phyloP scores from a whole-genome alignment of 2,797 vertebrate species.

The Neosilurus hyrtlii region DNA sequence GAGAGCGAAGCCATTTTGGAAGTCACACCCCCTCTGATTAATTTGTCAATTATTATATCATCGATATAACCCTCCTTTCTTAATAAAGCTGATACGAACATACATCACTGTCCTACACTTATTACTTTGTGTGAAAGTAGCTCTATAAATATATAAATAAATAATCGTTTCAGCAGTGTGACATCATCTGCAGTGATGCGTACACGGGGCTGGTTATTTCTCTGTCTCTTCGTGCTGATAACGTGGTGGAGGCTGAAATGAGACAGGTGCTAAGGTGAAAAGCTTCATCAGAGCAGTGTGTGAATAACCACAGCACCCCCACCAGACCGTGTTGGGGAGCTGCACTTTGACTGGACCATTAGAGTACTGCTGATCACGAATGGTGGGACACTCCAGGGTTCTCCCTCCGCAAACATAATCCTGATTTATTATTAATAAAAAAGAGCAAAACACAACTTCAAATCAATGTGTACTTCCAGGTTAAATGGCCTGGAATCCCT shows the following conservation, averaged over 20 bases:
- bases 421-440: constrained; percentile 29
- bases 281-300: not conserved
- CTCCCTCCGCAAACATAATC: constrained; percentile 6
- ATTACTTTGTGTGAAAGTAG: not conserved
- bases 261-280: not conserved
- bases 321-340: constrained; percentile 53
- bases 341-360: constrained; percentile 13
- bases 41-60: not conserved
- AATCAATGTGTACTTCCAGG: constrained; percentile 3
- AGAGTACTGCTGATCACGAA: not conserved
- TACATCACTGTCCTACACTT: not conserved
- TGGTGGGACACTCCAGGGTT: not conserved
- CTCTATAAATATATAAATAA: not conserved
- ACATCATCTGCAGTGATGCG: constrained; percentile 14
- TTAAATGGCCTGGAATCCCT: constrained; percentile 13
- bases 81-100: not conserved
- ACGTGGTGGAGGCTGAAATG: not conserved
- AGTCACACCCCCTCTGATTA: not conserved
- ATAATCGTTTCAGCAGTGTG: constrained; percentile 8
- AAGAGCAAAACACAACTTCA: not conserved
- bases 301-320: constrained; percentile 70
- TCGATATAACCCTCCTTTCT: not conserved
- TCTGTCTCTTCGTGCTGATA: not conserved
- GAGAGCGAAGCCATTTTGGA: not conserved
- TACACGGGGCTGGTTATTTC: not conserved